Evolutionary conservation across 2,797 vertebrate species (phyloP), one percentile per base, ranked within the genome.

Genomic region (Eleutherodactylus coqui): DNA sequence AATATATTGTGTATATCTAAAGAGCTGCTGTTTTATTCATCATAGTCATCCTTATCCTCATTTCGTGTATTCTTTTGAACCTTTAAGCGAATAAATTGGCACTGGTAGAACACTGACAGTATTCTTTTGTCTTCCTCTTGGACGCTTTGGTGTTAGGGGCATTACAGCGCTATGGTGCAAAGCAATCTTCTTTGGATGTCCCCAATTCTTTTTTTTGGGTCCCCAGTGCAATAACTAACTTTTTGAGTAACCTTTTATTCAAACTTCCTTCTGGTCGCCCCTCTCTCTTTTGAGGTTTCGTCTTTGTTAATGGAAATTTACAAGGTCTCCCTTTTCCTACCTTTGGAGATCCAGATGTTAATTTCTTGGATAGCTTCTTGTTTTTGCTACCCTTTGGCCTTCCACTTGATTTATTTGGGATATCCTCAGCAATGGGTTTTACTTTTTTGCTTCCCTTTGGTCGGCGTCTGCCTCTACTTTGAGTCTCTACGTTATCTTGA

Each of bases 341-440:
- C 36, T 84, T 84, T n/a, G 11, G 21, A 16, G 34, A 0, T 67
- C 58, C 85, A 14, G 77, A 24, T 43, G 9, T 24, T n/a, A 13
- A 5, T 38, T 86, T 55, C 69, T 78, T 84, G 16, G 86, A 67
- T 19, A 82, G 86, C 21, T 80, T 80, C 58, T 75, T 80, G 55
- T 87, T 87, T 47, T 62, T 84, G 76, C 82, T 84, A 36, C 86
- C 86, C 34, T 87, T 87, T 49, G 86, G 86, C 69, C 86, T 49
- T 51, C 86, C 86, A 43, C 82, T 64, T 27, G 45, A 32, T 29
- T 27, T 79, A 47, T 87, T 87, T 69, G 86, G 76, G 6, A 2
- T 32, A 27, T 24, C 29, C 0, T 79, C 53, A 24, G 17, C 43
- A 32, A 6, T 21, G 19, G 64, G 14, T 29, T 64, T 78, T 38